These are phyloP conservation scores for Calliphora vicina DNA, from an alignment of 1,140 invertebrate species.

Conservation along the genomic window DNA sequence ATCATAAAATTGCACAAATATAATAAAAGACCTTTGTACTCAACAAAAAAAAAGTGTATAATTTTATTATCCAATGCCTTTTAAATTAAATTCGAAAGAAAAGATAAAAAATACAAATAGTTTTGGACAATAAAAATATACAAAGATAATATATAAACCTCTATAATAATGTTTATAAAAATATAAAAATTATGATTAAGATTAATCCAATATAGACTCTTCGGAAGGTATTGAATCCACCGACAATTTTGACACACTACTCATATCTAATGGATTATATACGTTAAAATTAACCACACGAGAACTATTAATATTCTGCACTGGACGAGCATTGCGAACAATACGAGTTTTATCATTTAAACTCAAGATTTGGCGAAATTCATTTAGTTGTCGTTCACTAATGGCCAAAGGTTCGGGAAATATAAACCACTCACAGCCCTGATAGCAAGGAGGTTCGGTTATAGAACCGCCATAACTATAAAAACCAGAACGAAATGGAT, in stretches of 20 bases:
- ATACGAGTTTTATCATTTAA: constrained; percentile 57
- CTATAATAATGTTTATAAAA: too few relatives aligned
- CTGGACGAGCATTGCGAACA: constrained; percentile 64
- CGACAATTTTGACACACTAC: not conserved
- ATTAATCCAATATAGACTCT: not conserved
- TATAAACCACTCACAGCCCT: constrained; percentile 87
- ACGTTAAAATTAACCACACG: constrained; percentile 55
- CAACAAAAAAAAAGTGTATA: too few relatives aligned
- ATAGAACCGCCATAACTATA: constrained; percentile 84
- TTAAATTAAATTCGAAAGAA: too few relatives aligned
- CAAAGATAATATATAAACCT: too few relatives aligned
- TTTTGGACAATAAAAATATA: too few relatives aligned
- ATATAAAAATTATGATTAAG: too few relatives aligned
- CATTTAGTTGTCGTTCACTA: constrained; percentile 67
- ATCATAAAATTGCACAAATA: too few relatives aligned
- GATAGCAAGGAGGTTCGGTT: constrained; percentile 84
- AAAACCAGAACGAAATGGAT: constrained; percentile 66
- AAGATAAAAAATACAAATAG: too few relatives aligned
- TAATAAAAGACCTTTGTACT: too few relatives aligned
- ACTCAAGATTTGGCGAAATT: constrained; percentile 65
- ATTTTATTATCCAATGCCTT: too few relatives aligned
- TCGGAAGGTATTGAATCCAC: not conserved
- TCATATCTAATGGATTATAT: constrained; percentile 43
- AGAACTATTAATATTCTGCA: constrained; percentile 63
- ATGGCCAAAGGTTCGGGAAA: constrained; percentile 77